Conservation (phyloP, 1,140 invertebrate genomes). For the Thaumatotibia leucotreta region DNA sequence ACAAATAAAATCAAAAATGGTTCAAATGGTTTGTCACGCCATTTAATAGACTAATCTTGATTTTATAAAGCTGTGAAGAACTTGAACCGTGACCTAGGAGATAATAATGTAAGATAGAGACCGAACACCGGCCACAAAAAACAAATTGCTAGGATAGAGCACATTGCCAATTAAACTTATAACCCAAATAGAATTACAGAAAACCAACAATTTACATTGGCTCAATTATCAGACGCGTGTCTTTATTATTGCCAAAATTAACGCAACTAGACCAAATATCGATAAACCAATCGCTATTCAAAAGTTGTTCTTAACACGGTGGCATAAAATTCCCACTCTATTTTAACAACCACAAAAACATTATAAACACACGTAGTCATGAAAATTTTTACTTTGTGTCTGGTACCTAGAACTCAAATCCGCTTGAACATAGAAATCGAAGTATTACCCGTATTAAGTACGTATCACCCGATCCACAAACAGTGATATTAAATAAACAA, state of each 20-base stretch:
- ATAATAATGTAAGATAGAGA: too few relatives aligned
- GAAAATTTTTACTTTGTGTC: neutral
- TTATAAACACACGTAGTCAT: neutral
- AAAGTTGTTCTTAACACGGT: neutral
- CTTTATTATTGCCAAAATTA: constrained; percentile 9
- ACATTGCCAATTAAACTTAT: neutral
- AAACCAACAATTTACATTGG: constrained; percentile 21
- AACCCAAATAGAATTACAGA: constrained; percentile 23
- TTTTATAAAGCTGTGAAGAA: too few relatives aligned
- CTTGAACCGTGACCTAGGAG: too few relatives aligned
- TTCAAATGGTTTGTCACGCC: too few relatives aligned
- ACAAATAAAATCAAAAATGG: too few relatives aligned
- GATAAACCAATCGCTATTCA: neutral
- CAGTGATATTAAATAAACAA: neutral
- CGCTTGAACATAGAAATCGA: neutral
- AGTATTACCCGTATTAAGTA: too few relatives aligned
- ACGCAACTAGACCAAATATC: neutral
- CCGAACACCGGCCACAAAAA: too few relatives aligned
- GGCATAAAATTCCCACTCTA: neutral
- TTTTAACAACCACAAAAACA: neutral
- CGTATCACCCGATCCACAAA: neutral
- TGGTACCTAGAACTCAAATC: neutral
- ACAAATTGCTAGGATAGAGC: neutral
- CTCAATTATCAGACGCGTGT: constrained; percentile 22
- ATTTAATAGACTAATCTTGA: too few relatives aligned